Percentiles rank a stretch among this genome's conserved stretches.
These are phyloP conservation scores for Schizopygopsis pylzovi DNA, from an alignment of 2,797 vertebrate species.

Conservation along the genomic window DNA sequence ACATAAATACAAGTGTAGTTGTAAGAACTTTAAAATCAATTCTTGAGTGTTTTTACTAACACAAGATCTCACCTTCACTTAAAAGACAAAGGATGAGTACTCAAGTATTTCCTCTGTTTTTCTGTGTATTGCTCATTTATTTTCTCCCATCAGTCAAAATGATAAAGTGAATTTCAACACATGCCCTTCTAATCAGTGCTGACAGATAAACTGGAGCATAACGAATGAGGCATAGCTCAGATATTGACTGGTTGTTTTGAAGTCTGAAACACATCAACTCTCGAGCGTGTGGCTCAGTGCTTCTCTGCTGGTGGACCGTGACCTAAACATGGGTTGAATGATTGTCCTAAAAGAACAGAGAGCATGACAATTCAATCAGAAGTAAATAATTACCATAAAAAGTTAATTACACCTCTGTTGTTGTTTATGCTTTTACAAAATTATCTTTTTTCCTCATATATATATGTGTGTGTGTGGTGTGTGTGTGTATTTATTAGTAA, in stretches of 20 bases:
- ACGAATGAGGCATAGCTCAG: not conserved
- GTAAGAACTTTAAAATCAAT: not conserved
- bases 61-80: not conserved
- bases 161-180: conserved; percentile 15
- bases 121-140: not conserved
- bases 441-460: not conserved
- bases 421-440: not conserved
- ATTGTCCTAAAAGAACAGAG: not conserved
- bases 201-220: conserved; percentile 17
- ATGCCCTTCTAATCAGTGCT: conserved; percentile 4
- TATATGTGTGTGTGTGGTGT: not conserved
- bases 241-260: conserved; percentile 15
- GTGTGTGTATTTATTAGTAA: too few relatives aligned
- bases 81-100: not conserved
- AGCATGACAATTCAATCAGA: not conserved
- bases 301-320: not conserved
- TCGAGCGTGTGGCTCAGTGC: not conserved
- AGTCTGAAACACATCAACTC: not conserved
- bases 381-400: not conserved
- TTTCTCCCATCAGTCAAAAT: conserved; percentile 6
- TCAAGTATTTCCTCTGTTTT: not conserved
- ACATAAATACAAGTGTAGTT: not conserved
- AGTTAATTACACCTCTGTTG: not conserved
- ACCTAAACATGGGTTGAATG: not conserved
- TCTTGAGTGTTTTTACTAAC: not conserved